phyloP scores from a whole-genome alignment of 2,888 invertebrate species.

The Drosophila gaucha region DNA sequence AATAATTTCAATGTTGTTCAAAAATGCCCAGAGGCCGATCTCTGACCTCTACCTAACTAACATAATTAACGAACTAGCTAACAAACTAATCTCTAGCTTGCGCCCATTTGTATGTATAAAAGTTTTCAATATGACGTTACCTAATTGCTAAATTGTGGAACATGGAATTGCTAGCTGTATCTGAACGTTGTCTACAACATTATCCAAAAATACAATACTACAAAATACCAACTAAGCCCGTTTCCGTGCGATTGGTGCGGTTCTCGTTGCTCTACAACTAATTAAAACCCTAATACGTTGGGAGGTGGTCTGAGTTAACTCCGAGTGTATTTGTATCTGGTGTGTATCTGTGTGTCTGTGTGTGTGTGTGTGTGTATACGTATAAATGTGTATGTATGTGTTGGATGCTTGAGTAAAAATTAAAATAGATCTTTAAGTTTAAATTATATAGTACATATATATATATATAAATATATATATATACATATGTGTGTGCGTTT shows the following conservation, averaged over 20 bases:
- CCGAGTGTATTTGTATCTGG: constrained; percentile 17
- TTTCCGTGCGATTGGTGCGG: constrained; percentile 24
- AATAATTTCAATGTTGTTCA: constrained; percentile 68
- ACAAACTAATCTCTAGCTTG: constrained; percentile 32
- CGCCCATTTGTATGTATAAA: not conserved
- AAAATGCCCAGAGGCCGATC: constrained; percentile 66
- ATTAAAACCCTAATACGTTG: constrained; percentile 74
- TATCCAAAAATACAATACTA: constrained; percentile 65
- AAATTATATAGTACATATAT: constrained; percentile 26
- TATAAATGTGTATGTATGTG: constrained; percentile 16
- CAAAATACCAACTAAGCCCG: constrained; percentile 47
- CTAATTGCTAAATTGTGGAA: constrained; percentile 70
- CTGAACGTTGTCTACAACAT: constrained; percentile 60
- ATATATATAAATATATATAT: constrained; percentile 6
- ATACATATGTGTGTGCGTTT: constrained; percentile 5
- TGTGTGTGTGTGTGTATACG: constrained; percentile 14
- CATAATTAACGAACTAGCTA: constrained; percentile 48
- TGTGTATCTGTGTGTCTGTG: constrained; percentile 9
- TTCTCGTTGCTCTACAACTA: constrained; percentile 50
- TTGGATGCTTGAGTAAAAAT: constrained; percentile 24
- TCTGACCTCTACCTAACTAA: constrained; percentile 52
- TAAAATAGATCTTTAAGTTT: constrained; percentile 30
- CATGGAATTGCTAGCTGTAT: constrained; percentile 80
- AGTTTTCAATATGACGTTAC: constrained; percentile 21
- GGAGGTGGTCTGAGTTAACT: constrained; percentile 65